phyloP scores from a whole-genome alignment of 2,113 vertebrate species.

The Hyla sarda region DNA sequence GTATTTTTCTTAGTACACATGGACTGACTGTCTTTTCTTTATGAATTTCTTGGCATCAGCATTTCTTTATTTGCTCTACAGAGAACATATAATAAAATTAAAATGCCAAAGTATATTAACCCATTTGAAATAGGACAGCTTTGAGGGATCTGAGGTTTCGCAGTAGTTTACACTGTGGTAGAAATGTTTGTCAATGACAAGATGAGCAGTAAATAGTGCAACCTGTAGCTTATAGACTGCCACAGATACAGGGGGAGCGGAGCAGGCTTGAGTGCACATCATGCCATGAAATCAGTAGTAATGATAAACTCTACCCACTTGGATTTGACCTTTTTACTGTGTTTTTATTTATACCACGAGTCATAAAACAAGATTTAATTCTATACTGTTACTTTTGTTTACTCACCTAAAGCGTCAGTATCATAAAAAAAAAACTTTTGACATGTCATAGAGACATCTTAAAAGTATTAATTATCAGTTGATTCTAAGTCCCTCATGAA shows the following conservation, averaged over 20 bases:
- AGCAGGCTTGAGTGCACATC: too few relatives aligned
- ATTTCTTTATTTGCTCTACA: not conserved
- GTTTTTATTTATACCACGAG: not conserved
- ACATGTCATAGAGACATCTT: too few relatives aligned
- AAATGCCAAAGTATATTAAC: conserved; percentile 6
- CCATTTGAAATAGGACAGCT: not conserved
- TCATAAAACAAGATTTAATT: not conserved
- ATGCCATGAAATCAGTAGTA: not conserved
- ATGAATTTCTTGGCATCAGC: not conserved
- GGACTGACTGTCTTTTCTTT: not conserved
- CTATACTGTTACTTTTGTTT: too few relatives aligned
- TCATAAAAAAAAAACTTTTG: too few relatives aligned
- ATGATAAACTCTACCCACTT: too few relatives aligned
- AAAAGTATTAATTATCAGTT: too few relatives aligned
- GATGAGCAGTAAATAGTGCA: too few relatives aligned
- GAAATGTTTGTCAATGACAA: not conserved
- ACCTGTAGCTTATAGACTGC: too few relatives aligned
- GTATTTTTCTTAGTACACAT: conserved; percentile 1
- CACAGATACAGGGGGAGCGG: too few relatives aligned
- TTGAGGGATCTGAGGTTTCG: not conserved
- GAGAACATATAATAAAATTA: not conserved
- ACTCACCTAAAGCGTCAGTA: too few relatives aligned
- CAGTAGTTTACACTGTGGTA: not conserved
- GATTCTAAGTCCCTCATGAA: too few relatives aligned
- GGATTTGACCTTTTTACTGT: too few relatives aligned